Base-by-base conservation (phyloP, 1,140 invertebrate genomes). In the Neodiprion fabricii region DNA sequence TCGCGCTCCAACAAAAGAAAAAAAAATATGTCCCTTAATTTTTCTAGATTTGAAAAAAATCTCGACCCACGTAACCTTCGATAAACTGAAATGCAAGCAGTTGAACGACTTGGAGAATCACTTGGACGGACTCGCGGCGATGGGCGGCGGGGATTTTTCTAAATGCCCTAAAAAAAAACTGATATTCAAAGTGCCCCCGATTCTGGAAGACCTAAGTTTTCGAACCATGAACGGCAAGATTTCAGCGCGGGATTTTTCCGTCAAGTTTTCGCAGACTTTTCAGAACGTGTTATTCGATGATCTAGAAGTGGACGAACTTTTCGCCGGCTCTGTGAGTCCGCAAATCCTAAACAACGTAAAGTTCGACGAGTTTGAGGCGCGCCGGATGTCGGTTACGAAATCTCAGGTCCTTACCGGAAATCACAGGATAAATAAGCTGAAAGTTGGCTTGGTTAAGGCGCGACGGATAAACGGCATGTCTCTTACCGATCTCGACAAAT, bases 41-140 rank as follows among this genome's bases (percentile, higher is more conserved):
- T 77, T 80, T 77, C 14, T 49, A 86, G 85, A 85, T 79, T 79
- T 86, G 17, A 76, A 21, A 10, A 80, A 78, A 73, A 84, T 86
- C 65, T 79, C 77, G 5, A 71, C 78, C 7, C 75, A 81, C 48
- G 74, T 80, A 1, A 81, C 67, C 0, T 84, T 87, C 48, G 71
- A 48, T 14, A 74, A 82, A 28, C 61, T 83, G 7, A 78, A 70
- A 17, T 61, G 0, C 75, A 79, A n/a, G 77, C 70, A 23, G 79
- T 17, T 79, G 9, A 21, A 76, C 10, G 70, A 75, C 9, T 12
- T 85, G 1, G 74, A 81, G 14, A 1, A 71, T 66, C 40, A 77
- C 14, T 69, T 76, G 1, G 76, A 67, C 14, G 28, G 47, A 5
- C 77, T 21, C 11, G 61, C 9, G 0, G 17, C 73, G 9, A 74